These are phyloP conservation scores for Hirtodrosophila cameraria DNA, from an alignment of 2,888 invertebrate species.

Conservation along the genomic window DNA sequence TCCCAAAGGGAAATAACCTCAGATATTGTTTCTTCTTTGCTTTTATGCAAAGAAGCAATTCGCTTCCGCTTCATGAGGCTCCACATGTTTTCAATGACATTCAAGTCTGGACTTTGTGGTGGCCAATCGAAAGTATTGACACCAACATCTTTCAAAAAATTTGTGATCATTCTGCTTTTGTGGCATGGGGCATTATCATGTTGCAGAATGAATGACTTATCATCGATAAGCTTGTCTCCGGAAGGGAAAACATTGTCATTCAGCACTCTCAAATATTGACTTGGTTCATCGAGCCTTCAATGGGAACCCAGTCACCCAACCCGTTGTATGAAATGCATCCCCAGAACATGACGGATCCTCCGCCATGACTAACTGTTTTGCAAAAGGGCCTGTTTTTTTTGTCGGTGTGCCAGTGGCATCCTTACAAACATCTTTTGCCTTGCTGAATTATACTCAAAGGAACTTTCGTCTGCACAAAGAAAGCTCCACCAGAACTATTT, in stretches of 20 bases:
- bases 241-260: constrained; percentile 4
- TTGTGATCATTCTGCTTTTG: constrained; percentile 1
- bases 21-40: not conserved
- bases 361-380: constrained; percentile 21
- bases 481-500: constrained; percentile 28
- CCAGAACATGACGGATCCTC: too few species aligned
- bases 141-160: too few species aligned
- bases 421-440: too few species aligned
- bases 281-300: constrained; percentile 5
- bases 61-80: not conserved
- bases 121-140: not conserved
- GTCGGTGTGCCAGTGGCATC: not conserved
- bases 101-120: not conserved
- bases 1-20: not conserved
- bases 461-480: constrained; percentile 33
- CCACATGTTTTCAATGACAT: not conserved
- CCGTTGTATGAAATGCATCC: too few species aligned
- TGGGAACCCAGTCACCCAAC: too few species aligned
- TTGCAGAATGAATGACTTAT: constrained; percentile 11
- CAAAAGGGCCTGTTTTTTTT: constrained; percentile 15
- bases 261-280: not conserved
- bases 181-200: constrained; percentile 19
- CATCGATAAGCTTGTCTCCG: not conserved
- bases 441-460: too few species aligned
- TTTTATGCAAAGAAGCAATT: not conserved